These are phyloP conservation scores for Tipula lateralis DNA, from an alignment of 2,888 invertebrate species.

Conservation along the genomic window DNA sequence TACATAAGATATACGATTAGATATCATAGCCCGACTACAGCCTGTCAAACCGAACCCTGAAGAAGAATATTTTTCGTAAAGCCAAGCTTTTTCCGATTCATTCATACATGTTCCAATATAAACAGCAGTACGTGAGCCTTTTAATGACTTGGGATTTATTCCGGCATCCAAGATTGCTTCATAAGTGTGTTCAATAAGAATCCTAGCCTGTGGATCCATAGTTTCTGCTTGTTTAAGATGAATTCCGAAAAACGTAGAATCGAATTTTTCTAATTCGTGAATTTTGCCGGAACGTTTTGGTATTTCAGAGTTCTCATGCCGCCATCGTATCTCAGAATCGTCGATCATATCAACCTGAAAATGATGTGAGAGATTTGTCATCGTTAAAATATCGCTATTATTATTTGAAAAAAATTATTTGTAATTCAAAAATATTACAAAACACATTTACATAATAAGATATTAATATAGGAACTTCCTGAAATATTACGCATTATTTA, in stretches of 20 bases:
- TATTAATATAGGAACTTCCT: too few species aligned
- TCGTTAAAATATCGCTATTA: too few species aligned
- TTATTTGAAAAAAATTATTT: too few species aligned
- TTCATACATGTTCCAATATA: too few species aligned
- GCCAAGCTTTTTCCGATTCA: too few species aligned
- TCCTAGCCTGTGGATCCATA: constrained; percentile 73
- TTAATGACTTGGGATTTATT: too few species aligned
- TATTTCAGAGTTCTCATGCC: constrained; percentile 65
- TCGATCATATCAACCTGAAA: constrained; percentile 79
- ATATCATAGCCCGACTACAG: constrained; percentile 86
- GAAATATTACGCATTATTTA: too few species aligned
- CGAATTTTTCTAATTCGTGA: constrained; percentile 65
- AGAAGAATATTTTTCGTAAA: constrained; percentile 55
- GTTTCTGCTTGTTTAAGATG: constrained; percentile 70
- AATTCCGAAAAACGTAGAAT: constrained; percentile 70
- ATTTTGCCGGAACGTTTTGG: constrained; percentile 71
- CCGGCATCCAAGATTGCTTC: too few species aligned
- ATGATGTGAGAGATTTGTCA: too few species aligned
- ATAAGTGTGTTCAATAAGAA: constrained; percentile 63
- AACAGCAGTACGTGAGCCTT: too few species aligned
- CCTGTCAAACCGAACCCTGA: constrained; percentile 51
- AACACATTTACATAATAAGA: too few species aligned
- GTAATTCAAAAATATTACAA: too few species aligned
- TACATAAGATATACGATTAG: constrained; percentile 84
- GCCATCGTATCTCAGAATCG: constrained; percentile 73